A percentile compares a stretch with the other conserved stretches of the same genome.
These are phyloP conservation scores for Hippopotamus amphibius DNA, from an alignment of 2,113 vertebrate genomes.

Conservation along the genomic window DNA sequence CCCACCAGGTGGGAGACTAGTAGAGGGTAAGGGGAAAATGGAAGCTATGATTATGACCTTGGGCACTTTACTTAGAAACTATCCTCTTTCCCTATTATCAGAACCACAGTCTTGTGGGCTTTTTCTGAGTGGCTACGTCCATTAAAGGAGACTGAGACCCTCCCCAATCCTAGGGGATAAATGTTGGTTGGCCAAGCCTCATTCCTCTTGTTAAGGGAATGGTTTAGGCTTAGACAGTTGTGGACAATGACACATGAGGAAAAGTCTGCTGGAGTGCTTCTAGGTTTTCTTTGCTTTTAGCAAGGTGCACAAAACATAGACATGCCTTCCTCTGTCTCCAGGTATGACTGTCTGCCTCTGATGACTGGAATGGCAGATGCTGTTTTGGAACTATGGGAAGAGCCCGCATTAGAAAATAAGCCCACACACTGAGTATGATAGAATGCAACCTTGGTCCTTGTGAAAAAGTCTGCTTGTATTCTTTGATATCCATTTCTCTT, in stretches of 20 bases:
- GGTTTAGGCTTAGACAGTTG: neutral
- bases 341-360: neutral
- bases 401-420: slow-evolving; percentile 21
- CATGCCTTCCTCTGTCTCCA: neutral
- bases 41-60: neutral
- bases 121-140: neutral
- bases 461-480: neutral
- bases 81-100: neutral
- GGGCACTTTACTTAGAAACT: neutral
- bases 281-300: neutral
- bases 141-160: neutral
- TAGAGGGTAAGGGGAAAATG: neutral
- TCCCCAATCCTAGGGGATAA: neutral
- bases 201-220: slow-evolving; percentile 23
- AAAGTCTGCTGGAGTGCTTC: neutral
- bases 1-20: neutral
- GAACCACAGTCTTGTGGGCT: neutral
- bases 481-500: neutral
- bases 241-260: neutral
- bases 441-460: neutral
- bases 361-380: neutral
- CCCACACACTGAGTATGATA: neutral
- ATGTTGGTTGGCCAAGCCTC: neutral
- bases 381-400: neutral
- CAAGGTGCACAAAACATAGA: neutral